These are phyloP conservation scores for Iguana delicatissima DNA, from an alignment of 2,797 vertebrate genomes.

Conservation along the genomic window DNA sequence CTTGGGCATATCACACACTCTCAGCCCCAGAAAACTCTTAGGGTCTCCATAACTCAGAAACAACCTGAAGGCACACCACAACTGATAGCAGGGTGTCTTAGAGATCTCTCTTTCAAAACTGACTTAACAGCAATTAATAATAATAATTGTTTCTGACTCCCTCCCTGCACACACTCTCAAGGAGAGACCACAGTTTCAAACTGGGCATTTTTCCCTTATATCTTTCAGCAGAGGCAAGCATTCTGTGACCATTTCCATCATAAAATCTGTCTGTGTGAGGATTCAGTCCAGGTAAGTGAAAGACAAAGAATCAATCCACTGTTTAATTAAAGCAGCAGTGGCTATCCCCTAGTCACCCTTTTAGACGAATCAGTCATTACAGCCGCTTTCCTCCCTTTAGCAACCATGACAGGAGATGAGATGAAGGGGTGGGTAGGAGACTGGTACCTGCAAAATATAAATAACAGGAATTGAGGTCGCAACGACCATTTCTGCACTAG, in stretches of 20 bases:
- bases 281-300: neutral
- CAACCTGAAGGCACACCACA: too few relatives aligned
- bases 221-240: neutral
- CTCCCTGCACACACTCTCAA: neutral
- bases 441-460: neutral
- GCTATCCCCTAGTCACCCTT: too few relatives aligned
- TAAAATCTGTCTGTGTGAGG: neutral
- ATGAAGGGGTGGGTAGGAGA: neutral
- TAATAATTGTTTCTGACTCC: neutral
- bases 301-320: neutral
- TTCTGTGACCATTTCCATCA: neutral
- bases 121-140: too few relatives aligned
- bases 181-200: neutral
- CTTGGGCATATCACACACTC: too few relatives aligned
- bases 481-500: too few relatives aligned
- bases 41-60: too few relatives aligned
- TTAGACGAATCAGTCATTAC: neutral
- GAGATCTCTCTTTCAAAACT: too few relatives aligned
- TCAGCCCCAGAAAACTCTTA: too few relatives aligned
- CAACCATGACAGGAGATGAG: neutral
- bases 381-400: neutral
- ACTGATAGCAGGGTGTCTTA: too few relatives aligned
- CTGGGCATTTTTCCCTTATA: neutral
- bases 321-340: constrained; percentile 3
- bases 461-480: neutral